These are phyloP conservation scores for Corydoras maculifer DNA, from an alignment of 2,113 vertebrate species.

Conservation along the genomic window DNA sequence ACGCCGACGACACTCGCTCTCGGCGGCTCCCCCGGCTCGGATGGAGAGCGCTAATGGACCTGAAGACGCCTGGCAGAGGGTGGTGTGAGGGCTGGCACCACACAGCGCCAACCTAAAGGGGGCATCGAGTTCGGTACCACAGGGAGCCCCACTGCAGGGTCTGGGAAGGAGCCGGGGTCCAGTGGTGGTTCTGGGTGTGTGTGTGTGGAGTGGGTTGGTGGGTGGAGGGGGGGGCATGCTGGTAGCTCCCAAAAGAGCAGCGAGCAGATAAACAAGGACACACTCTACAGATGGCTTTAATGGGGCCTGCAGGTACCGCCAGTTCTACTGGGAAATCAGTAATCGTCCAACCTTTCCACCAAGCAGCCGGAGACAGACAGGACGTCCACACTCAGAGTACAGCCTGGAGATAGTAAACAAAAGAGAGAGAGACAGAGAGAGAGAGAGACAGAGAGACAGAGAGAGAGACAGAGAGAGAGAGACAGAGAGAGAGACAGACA, in stretches of 20 bases:
- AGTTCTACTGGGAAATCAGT: conserved; percentile 57
- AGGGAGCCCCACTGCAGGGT: conserved; percentile 41
- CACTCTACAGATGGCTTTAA: conserved; percentile 61
- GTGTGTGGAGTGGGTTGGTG: conserved; percentile 23
- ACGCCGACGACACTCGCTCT: conserved; percentile 80
- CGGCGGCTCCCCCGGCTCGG: conserved; percentile 63
- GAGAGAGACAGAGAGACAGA: conserved; percentile 2
- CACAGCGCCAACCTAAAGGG: conserved; percentile 34
- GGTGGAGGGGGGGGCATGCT: conserved; percentile 1
- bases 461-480: background rate
- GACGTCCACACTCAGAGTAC: conserved; percentile 27
- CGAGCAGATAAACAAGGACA: conserved; percentile 50
- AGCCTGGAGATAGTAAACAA: conserved; percentile 34
- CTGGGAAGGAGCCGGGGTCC: conserved; percentile 36
- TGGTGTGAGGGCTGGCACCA: conserved; percentile 28
- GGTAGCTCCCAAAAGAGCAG: conserved; percentile 33
- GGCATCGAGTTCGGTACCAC: conserved; percentile 33
- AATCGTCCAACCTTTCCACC: conserved; percentile 52
- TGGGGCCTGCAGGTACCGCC: conserved; percentile 55
- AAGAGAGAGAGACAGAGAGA: conserved; percentile 3
- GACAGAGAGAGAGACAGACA: background rate
- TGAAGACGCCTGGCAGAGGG: conserved; percentile 54
- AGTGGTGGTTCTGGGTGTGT: conserved; percentile 14
- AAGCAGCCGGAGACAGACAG: conserved; percentile 42
- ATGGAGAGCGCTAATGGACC: conserved; percentile 67